Conservation (phyloP, 2,113 vertebrate genomes). For the Phyllostomus discolor region DNA sequence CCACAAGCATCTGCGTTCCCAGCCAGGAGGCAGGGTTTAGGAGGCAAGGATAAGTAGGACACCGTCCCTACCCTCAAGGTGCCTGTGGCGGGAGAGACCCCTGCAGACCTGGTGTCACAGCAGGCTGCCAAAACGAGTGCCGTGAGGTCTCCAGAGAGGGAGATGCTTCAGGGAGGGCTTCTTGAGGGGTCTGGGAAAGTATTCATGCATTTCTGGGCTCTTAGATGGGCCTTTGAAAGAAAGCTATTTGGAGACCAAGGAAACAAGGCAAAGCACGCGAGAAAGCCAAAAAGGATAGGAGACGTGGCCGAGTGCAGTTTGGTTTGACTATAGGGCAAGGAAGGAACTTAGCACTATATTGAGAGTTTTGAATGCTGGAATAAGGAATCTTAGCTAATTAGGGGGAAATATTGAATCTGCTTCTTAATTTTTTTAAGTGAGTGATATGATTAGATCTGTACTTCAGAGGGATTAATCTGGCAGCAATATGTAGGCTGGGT, state of each 20-base stretch:
- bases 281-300: neutral
- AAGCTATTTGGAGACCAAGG: neutral
- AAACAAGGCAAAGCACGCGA: neutral
- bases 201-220: neutral
- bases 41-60: neutral
- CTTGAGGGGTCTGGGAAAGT: neutral
- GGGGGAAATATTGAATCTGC: neutral
- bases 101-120: rapidly evolving
- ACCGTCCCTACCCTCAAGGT: neutral
- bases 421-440: neutral
- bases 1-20: neutral
- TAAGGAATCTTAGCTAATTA: neutral
- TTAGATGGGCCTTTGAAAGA: neutral
- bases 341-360: neutral
- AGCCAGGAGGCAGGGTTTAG: neutral
- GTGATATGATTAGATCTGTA: neutral
- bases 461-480: neutral
- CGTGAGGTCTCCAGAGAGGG: neutral
- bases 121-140: no score
- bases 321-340: neutral
- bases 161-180: no score
- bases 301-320: neutral
- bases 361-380: neutral
- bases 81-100: rapidly evolving
- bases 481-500: neutral